A percentile compares a stretch with the other conserved stretches of the same genome.
phyloP scores from a whole-genome alignment of 2,113 vertebrate species.

The Sula dactylatra region DNA sequence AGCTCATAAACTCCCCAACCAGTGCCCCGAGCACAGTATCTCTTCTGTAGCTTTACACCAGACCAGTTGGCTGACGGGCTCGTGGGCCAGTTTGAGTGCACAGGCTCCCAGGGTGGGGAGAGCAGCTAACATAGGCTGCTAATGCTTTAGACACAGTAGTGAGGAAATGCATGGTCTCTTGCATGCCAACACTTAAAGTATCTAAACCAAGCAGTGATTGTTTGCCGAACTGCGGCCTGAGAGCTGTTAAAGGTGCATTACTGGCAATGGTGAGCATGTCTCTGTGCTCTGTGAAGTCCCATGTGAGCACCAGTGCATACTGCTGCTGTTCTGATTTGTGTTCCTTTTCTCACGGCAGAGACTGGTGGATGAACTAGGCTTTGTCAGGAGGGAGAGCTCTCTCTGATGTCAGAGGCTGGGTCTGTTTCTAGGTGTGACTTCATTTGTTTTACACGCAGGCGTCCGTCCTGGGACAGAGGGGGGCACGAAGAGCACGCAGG shows the following conservation, averaged over 20 bases:
- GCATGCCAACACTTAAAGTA: background rate
- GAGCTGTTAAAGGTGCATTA: background rate
- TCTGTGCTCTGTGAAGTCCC: background rate
- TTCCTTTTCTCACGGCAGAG: background rate
- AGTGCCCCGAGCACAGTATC: accelerated
- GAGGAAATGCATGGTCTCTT: background rate
- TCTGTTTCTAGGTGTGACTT: background rate
- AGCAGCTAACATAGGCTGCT: background rate
- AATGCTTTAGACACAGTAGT: accelerated
- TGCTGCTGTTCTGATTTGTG: background rate
- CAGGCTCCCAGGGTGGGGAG: accelerated
- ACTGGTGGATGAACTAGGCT: background rate
- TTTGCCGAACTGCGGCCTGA: background rate
- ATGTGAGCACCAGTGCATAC: accelerated
- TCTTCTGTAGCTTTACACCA: background rate
- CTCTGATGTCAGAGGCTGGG: background rate
- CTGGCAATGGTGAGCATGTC: background rate
- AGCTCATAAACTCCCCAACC: accelerated
- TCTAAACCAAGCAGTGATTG: background rate
- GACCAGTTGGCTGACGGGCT: background rate
- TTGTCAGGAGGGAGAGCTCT: background rate
- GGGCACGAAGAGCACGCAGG: background rate
- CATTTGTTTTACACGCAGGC: background rate
- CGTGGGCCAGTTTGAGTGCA: background rate
- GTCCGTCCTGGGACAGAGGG: background rate